These are phyloP conservation scores for Alca torda DNA, from an alignment of 2,797 vertebrate species.

Conservation along the genomic window DNA sequence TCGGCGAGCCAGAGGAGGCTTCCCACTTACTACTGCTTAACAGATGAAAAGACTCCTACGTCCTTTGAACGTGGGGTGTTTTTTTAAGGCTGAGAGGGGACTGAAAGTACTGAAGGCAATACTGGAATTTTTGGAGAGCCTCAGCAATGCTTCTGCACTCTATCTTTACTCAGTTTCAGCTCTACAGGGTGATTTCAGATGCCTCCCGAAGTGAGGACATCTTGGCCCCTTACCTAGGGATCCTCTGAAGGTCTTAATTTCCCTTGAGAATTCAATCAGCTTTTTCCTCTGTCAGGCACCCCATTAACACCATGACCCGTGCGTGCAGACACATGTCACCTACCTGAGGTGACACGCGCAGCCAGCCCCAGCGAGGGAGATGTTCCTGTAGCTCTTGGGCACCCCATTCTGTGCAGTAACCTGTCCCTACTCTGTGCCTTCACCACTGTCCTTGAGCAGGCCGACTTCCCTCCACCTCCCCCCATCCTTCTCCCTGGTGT, in stretches of 20 bases:
- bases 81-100: not conserved
- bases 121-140: not conserved
- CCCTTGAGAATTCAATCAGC: not conserved
- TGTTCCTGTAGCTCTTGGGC: not conserved
- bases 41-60: not conserved
- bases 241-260: not conserved
- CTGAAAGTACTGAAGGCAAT: not conserved
- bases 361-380: not conserved
- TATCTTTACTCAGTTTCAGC: not conserved
- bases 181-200: not conserved
- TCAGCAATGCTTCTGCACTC: not conserved
- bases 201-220: not conserved
- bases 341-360: not conserved
- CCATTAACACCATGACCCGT: fast-evolving
- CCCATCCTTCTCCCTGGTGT: not conserved
- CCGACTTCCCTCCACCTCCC: not conserved
- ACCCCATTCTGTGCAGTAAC: not conserved
- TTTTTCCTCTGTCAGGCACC: not conserved
- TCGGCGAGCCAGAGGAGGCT: not conserved
- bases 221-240: not conserved
- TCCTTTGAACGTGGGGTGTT: not conserved
- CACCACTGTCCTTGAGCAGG: not conserved
- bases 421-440: too few species aligned
- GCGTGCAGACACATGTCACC: fast-evolving
- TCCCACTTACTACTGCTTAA: not conserved